Percentiles rank a stretch among this genome's conserved stretches.
Conservation (phyloP, 2,797 vertebrate genomes). For the Podarcis lilfordi region DNA sequence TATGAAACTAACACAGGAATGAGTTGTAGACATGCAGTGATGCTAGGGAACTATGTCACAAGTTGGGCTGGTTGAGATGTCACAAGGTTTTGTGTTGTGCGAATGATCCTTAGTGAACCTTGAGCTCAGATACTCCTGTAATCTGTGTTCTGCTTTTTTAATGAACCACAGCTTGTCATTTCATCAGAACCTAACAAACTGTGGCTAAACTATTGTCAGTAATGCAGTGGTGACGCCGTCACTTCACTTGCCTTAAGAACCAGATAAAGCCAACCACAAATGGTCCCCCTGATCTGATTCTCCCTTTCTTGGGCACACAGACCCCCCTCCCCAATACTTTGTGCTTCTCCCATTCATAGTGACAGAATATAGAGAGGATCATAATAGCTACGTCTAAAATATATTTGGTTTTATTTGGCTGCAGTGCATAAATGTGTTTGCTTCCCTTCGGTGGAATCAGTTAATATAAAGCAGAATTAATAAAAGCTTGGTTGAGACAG, state of each 20-base stretch:
- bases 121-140: too few relatives aligned
- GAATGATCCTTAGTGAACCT: too few relatives aligned
- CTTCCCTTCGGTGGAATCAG: background rate
- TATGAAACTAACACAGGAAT: too few relatives aligned
- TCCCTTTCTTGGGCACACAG: background rate
- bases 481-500: slow-evolving; percentile 10
- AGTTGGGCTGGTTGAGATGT: background rate
- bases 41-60: too few relatives aligned
- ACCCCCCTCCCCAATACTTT: background rate
- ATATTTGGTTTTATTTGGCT: slow-evolving; percentile 17
- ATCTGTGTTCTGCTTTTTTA: too few relatives aligned
- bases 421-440: background rate
- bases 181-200: too few relatives aligned
- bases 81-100: too few relatives aligned
- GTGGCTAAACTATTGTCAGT: too few relatives aligned
- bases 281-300: background rate
- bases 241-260: background rate
- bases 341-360: background rate
- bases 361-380: background rate
- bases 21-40: too few relatives aligned
- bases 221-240: too few relatives aligned
- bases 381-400: background rate
- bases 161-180: too few relatives aligned
- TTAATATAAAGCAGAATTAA: slow-evolving; percentile 13
- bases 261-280: background rate